These are phyloP conservation scores for Heliconius hermathena DNA, from an alignment of 1,140 invertebrate genomes.

Conservation along the genomic window DNA sequence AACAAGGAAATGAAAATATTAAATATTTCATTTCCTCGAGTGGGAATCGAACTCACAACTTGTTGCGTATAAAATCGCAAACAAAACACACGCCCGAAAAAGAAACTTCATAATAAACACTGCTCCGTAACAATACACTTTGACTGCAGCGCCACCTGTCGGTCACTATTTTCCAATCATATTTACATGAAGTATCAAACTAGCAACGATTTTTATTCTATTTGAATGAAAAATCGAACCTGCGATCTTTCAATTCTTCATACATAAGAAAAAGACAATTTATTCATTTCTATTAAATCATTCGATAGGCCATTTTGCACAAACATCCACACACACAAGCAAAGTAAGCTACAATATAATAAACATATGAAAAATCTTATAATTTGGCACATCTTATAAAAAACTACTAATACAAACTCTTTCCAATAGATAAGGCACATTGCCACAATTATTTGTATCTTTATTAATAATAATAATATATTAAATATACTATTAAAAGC, in stretches of 20 bases:
- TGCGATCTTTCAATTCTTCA: background rate
- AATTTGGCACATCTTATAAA: constrained; percentile 7
- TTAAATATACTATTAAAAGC: constrained; percentile 6
- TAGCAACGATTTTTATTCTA: too few relatives aligned
- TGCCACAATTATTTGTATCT: constrained; percentile 20
- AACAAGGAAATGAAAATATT: too few relatives aligned
- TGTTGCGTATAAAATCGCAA: too few relatives aligned
- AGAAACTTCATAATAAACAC: too few relatives aligned
- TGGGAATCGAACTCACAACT: too few relatives aligned
- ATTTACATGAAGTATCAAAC: too few relatives aligned
- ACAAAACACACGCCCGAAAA: too few relatives aligned
- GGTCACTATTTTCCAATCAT: too few relatives aligned
- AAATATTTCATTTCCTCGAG: too few relatives aligned
- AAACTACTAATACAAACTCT: background rate
- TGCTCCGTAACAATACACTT: too few relatives aligned
- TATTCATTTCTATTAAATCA: background rate
- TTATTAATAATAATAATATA: background rate
- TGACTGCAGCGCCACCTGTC: too few relatives aligned
- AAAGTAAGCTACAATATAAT: background rate
- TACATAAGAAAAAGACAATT: background rate
- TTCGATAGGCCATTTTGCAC: background rate
- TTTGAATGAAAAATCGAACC: background rate
- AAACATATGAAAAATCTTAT: background rate
- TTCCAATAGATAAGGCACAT: constrained; percentile 37
- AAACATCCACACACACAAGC: constrained; percentile 4